These are phyloP conservation scores for Lasioglossum lativentre DNA, from an alignment of 2,888 invertebrate genomes.

Conservation along the genomic window DNA sequence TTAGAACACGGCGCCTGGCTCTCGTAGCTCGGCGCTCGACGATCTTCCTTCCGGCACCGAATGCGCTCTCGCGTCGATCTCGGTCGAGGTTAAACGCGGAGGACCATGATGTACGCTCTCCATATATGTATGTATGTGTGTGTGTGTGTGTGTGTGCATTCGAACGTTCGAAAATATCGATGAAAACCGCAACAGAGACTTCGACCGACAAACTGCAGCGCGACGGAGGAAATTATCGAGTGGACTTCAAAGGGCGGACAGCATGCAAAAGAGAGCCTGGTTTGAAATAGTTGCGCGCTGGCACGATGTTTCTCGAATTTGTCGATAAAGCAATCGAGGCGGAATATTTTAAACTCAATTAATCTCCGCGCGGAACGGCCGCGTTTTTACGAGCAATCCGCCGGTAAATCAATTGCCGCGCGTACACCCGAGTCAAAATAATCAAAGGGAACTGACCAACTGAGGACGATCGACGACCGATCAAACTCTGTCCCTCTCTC, in stretches of 20 bases:
- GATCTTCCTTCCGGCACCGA: conserved; percentile 4
- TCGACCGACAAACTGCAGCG: conserved; percentile 6
- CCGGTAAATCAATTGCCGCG: conserved; percentile 63
- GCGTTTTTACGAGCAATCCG: conserved; percentile 48
- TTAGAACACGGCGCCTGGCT: not conserved
- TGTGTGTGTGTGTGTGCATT: not conserved
- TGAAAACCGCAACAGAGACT: not conserved
- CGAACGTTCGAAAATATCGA: not conserved
- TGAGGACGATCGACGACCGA: conserved; percentile 59
- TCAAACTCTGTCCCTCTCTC: conserved; percentile 49
- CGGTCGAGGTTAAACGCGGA: not conserved
- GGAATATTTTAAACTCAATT: conserved; percentile 65
- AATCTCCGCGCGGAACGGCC: conserved; percentile 42
- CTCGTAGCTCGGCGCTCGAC: not conserved
- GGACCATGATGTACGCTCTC: not conserved
- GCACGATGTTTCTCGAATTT: conserved; percentile 38
- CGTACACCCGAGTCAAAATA: conserved; percentile 66
- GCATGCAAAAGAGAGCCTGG: no score
- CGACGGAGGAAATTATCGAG: not conserved
- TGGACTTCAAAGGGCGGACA: conserved; percentile 9
- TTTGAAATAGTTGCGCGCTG: conserved; percentile 9
- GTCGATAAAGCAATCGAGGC: conserved; percentile 54
- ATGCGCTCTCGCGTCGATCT: not conserved
- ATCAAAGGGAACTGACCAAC: conserved; percentile 54
- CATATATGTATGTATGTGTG: not conserved